Evolutionary conservation across 2,113 vertebrate genomes (phyloP), one percentile per base, ranked within the genome.

Genomic region (human (Homo sapiens)): DNA sequence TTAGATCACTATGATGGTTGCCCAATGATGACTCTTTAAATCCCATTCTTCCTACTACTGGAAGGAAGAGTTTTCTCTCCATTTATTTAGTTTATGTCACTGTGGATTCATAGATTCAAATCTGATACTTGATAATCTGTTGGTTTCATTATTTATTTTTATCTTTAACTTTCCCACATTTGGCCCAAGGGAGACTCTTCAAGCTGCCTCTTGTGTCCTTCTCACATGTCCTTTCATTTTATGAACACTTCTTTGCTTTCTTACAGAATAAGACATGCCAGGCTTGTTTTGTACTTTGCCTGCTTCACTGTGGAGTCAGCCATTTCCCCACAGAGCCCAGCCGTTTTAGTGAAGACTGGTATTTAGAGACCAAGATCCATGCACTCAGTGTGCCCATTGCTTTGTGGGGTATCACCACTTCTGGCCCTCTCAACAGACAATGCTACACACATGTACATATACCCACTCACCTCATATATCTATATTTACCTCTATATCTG

Each of bases 341-440:
- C n/a, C 32, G 14, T 18, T 52, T 8, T 4, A 32, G 48, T 23
- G 50, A 27, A n/a, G 16, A 14, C 2, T 4, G 18, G 7, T 8
- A 6, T 17, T 35, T 16, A 22, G 68, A 68, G 45, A 59, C 52
- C 4, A 23, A 25, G 12, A 0, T 38, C 64, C 16, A 0, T 6
- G 35, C 1, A 32, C 45, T 35, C 3, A 0, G 1, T 6, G 32
- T n/a, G n/a, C 82, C 38, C 4, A 0, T 64, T 10, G 40, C 20
- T 72, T 22, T 73, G 73, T 18, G 18, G 13, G 35, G 43, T 6
- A 17, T 10, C 52, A 32, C 14, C 25, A 0, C 30, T 48, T 45
- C 52, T 13, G 9, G 40, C 23, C 45, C 9, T 40, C 57, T 55
- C 32, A n/a, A 12, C 13, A 52, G 35, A 38, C 20, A 22, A n/a